Conservation (phyloP, 2,888 invertebrate genomes). For the Exephanes ischioxanthus region DNA sequence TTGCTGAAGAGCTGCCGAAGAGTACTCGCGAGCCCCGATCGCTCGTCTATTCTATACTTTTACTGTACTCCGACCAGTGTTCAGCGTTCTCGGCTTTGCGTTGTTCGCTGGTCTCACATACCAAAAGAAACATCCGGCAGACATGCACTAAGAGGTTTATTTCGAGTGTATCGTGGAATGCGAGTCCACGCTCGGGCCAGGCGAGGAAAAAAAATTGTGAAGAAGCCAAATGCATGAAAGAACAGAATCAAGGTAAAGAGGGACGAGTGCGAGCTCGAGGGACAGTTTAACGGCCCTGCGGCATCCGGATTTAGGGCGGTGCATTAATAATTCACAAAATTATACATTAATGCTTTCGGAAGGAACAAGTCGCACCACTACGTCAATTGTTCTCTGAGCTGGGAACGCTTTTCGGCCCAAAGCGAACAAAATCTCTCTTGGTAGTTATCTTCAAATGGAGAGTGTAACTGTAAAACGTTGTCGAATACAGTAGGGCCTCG, state of each 20-base stretch:
- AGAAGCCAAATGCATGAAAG: constrained; percentile 20
- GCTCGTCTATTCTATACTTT: background rate
- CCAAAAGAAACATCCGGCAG: constrained; percentile 50
- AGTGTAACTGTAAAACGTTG: too few species aligned
- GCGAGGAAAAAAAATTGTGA: constrained; percentile 48
- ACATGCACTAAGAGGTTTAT: constrained; percentile 57
- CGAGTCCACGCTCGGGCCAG: constrained; percentile 41
- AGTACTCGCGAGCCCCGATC: background rate
- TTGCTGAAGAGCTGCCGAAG: background rate
- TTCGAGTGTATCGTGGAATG: constrained; percentile 58
- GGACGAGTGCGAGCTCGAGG: too few species aligned
- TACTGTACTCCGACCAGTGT: background rate
- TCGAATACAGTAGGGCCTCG: too few species aligned
- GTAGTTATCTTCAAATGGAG: too few species aligned
- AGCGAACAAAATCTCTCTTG: too few species aligned
- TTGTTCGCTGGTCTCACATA: constrained; percentile 26
- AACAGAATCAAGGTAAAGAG: background rate
- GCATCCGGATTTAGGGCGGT: too few species aligned
- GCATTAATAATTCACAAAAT: too few species aligned
- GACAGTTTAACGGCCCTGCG: too few species aligned
- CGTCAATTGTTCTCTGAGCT: too few species aligned
- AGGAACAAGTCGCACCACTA: too few species aligned
- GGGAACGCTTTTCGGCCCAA: too few species aligned
- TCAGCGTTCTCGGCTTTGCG: constrained; percentile 6
- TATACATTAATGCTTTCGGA: too few species aligned